phyloP scores from a whole-genome alignment of 1,140 invertebrate species.

The Mycetomoellerius zeteki region DNA sequence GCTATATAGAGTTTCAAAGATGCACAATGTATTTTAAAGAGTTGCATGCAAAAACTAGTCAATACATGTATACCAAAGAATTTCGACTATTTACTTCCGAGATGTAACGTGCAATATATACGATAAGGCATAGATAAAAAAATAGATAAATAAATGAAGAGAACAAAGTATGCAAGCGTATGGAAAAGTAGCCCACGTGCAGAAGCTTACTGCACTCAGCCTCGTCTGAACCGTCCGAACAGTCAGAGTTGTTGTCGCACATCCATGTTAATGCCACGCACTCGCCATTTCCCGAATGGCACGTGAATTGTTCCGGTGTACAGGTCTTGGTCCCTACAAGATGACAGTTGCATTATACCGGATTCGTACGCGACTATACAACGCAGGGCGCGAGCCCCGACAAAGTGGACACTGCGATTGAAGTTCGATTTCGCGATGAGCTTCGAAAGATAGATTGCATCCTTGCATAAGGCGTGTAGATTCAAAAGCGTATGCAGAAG shows the following conservation, averaged over 20 bases:
- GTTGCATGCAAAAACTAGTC: not conserved
- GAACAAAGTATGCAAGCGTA: slow-evolving; percentile 25
- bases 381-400: not conserved
- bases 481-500: not conserved
- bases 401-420: not conserved
- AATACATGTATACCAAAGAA: not conserved
- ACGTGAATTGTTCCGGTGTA: slow-evolving; percentile 95
- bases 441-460: slow-evolving; percentile 17
- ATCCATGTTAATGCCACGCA: slow-evolving; percentile 97
- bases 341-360: slow-evolving; percentile 69
- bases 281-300: slow-evolving; percentile 92
- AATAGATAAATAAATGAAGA: slow-evolving; percentile 17
- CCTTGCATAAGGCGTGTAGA: not conserved
- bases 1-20: not conserved
- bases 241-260: slow-evolving; percentile 96
- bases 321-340: slow-evolving; percentile 92
- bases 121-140: not conserved
- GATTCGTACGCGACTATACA: slow-evolving; percentile 10
- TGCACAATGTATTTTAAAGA: not conserved
- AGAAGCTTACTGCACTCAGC: slow-evolving; percentile 94
- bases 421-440: not conserved
- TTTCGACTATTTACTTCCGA: not conserved
- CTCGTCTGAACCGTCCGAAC: slow-evolving; percentile 96
- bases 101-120: not conserved
- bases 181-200: slow-evolving; percentile 61